Percentiles rank a stretch among this genome's conserved stretches.
phyloP scores from a whole-genome alignment of 2,797 vertebrate species.

The Chelidonichthys spinosus region DNA sequence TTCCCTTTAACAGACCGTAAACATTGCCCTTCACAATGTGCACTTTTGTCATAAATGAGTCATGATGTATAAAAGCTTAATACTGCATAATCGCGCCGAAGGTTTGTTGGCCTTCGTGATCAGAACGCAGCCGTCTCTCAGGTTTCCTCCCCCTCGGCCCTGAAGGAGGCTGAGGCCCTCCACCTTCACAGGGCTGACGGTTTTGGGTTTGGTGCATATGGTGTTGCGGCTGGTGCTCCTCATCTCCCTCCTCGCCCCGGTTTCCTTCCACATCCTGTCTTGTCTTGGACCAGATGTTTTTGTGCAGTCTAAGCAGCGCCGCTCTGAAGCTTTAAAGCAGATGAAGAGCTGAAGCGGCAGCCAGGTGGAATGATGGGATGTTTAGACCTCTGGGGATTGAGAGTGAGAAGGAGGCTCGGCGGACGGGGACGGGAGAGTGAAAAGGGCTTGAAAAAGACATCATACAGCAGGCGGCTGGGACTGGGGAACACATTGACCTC shows the following conservation, averaged over 20 bases:
- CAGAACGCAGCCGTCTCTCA: background rate
- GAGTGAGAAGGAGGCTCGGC: slow-evolving; percentile 19
- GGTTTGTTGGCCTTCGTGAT: background rate
- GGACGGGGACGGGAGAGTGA: slow-evolving; percentile 9
- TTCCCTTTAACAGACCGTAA: background rate
- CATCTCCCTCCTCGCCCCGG: slow-evolving; percentile 57
- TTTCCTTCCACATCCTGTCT: slow-evolving; percentile 72
- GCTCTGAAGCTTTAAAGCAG: slow-evolving; percentile 60
- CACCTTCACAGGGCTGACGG: slow-evolving; percentile 46
- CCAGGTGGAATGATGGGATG: slow-evolving; percentile 67
- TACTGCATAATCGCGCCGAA: background rate
- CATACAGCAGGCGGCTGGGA: slow-evolving; percentile 22
- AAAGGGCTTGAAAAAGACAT: slow-evolving; percentile 35
- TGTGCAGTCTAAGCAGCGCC: slow-evolving; percentile 45
- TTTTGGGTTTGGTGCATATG: slow-evolving; percentile 58
- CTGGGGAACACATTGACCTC: slow-evolving; percentile 67
- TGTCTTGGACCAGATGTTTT: slow-evolving; percentile 68
- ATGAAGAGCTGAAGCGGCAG: slow-evolving; percentile 51
- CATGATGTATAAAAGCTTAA: background rate
- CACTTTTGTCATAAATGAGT: background rate
- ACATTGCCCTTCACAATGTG: no score
- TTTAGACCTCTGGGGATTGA: slow-evolving; percentile 49
- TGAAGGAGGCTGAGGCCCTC: slow-evolving; percentile 30
- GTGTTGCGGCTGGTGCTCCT: slow-evolving; percentile 56
- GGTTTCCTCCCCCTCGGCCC: slow-evolving; percentile 6